These are phyloP conservation scores for Orchesella flavescens DNA, from an alignment of 2,888 invertebrate genomes.

Conservation along the genomic window DNA sequence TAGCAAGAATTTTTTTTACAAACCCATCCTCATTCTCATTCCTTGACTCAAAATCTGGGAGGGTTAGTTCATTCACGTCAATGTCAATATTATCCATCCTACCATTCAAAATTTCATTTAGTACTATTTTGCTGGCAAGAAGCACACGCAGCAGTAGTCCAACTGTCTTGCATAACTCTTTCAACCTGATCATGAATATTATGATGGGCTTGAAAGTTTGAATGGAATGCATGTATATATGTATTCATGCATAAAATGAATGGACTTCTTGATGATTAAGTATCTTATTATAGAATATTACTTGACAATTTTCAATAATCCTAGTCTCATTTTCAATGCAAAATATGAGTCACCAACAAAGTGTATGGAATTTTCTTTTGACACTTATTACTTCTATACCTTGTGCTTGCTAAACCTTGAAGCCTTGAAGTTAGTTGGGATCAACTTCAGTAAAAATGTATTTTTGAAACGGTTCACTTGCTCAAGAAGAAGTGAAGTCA, in stretches of 20 bases:
- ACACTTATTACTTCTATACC: too few species aligned
- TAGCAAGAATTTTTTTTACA: neutral
- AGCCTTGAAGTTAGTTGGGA: too few species aligned
- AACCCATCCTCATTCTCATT: slow-evolving; percentile 32
- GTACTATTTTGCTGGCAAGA: slow-evolving; percentile 6
- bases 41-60: slow-evolving; percentile 3
- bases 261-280: neutral
- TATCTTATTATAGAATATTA: neutral
- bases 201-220: too few species aligned
- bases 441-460: too few species aligned
- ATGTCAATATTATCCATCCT: slow-evolving; percentile 51
- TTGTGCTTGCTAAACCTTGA: too few species aligned
- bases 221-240: too few species aligned
- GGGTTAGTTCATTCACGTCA: slow-evolving; percentile 22
- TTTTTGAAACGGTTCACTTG: too few species aligned
- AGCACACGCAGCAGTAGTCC: neutral
- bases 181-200: neutral
- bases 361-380: too few species aligned
- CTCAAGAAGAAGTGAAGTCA: too few species aligned
- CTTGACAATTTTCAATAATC: too few species aligned
- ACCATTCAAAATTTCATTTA: slow-evolving; percentile 17
- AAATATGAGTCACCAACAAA: too few species aligned
- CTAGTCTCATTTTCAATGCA: too few species aligned
- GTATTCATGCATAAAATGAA: neutral
- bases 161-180: neutral